Base-by-base conservation (phyloP, 2,797 vertebrate genomes). In the Cyclura pinguis region DNA sequence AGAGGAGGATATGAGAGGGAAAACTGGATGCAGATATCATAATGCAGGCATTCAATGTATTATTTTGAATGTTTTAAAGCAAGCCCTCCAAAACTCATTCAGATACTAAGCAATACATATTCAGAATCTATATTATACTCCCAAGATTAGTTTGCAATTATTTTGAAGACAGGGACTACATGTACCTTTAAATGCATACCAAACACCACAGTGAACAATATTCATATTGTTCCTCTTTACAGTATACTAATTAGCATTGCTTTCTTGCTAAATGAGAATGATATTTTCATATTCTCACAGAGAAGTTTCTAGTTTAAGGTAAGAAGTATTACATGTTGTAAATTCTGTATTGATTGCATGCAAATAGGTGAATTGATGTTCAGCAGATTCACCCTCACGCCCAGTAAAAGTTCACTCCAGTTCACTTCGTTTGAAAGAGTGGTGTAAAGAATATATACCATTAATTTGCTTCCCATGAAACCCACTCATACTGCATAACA, bases 181-280 rank as follows among this genome's bases (percentile, higher is more conserved):
- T 50, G 35, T 24, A 38, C 80, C 16, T 38, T 82, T 73, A 38
- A 32, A 72, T 74, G 47, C 27, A 1, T 73, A 83, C 52, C 27
- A 57, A 24, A 32, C 74, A 14, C 50, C 52, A 88, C 29, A 74
- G 50, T 47, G n/a, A 88, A 32, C 67, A 27, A 42, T 20, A 16
- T 59, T 82, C 35, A 82, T 9, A 59, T 73, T 73, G 67, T 35
- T 59, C 16, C 29, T 74, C 52, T 59, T 74, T 74, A 62, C 20
- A 62, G 29, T 47, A n/a, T 12, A 84, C 20, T 47, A 20, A 62
- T 24, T 14, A 24, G 22, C 7, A 18, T 24, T 88, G 80, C 67
- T 83, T 86, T 77, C 35, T 74, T 86, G 12, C 32, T 83, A 76
- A 89, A 89, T 80, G 32, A n/a, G 6, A 24, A 64, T n/a, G 29